Percentiles rank a stretch among this genome's conserved stretches.
These are phyloP conservation scores for Atherinosoma microstoma DNA, from an alignment of 2,797 vertebrate genomes.

Conservation along the genomic window DNA sequence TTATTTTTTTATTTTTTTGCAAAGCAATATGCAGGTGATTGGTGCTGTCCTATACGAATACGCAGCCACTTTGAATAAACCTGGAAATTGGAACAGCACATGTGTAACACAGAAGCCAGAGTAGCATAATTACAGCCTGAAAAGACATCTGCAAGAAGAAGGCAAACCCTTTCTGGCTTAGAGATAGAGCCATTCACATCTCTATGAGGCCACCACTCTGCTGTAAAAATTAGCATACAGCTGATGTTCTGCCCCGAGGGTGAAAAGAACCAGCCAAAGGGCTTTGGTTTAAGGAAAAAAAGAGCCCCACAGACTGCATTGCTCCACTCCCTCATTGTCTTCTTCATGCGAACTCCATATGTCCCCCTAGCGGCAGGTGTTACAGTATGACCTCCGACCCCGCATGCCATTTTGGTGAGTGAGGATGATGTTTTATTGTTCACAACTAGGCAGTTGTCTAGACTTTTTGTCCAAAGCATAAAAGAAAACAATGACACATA, in stretches of 20 bases:
- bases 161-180: constrained; percentile 35
- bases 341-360: constrained; percentile 69
- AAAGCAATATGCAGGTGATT: constrained; percentile 24
- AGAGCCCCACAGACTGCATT: constrained; percentile 63
- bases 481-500: constrained; percentile 53
- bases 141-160: constrained; percentile 52
- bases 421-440: constrained; percentile 70
- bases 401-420: constrained; percentile 50
- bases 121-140: constrained; percentile 18
- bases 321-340: constrained; percentile 74
- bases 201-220: constrained; percentile 8
- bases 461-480: constrained; percentile 58
- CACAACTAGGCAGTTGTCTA: constrained; percentile 65
- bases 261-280: constrained; percentile 62
- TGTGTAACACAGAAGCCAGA: constrained; percentile 16
- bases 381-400: constrained; percentile 73
- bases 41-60: constrained; percentile 5
- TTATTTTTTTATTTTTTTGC: not conserved
- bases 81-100: constrained; percentile 5
- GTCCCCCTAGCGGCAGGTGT: constrained; percentile 83
- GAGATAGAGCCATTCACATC: constrained; percentile 40
- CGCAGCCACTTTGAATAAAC: constrained; percentile 29
- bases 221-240: constrained; percentile 84
- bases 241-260: constrained; percentile 72
- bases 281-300: constrained; percentile 55